A percentile compares a stretch with the other conserved stretches of the same genome.
Conservation (phyloP, 2,113 vertebrate genomes). For the Thinocorus orbignyianus region DNA sequence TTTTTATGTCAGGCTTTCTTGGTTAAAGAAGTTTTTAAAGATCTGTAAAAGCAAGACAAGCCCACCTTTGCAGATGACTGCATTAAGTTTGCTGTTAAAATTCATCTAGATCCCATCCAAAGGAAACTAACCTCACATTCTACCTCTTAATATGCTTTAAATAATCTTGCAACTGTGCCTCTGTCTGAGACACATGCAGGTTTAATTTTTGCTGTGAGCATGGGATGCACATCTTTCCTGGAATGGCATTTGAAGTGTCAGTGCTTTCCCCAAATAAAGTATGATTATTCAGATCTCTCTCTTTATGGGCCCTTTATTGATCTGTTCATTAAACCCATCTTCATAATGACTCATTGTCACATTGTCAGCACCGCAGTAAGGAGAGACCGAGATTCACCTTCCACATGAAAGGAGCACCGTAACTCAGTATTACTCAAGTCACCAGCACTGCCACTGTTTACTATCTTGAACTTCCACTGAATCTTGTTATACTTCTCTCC, state of each 20-base stretch:
- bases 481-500: not conserved
- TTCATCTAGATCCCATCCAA: not conserved
- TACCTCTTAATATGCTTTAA: not conserved
- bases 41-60: not conserved
- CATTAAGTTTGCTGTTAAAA: not conserved
- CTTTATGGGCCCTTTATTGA: not conserved
- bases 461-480: not conserved
- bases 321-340: not conserved
- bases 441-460: not conserved
- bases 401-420: accelerated
- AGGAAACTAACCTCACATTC: not conserved
- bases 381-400: accelerated
- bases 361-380: not conserved
- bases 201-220: not conserved
- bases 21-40: not conserved
- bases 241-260: not conserved
- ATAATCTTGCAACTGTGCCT: not conserved
- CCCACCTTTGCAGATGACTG: not conserved
- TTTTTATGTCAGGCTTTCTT: not conserved
- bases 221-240: not conserved
- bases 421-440: not conserved
- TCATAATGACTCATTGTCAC: not conserved
- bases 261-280: not conserved
- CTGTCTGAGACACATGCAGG: not conserved
- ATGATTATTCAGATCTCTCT: not conserved